These are phyloP conservation scores for Lepidochrysops patricia DNA, from an alignment of 2,888 invertebrate genomes.

Conservation along the genomic window DNA sequence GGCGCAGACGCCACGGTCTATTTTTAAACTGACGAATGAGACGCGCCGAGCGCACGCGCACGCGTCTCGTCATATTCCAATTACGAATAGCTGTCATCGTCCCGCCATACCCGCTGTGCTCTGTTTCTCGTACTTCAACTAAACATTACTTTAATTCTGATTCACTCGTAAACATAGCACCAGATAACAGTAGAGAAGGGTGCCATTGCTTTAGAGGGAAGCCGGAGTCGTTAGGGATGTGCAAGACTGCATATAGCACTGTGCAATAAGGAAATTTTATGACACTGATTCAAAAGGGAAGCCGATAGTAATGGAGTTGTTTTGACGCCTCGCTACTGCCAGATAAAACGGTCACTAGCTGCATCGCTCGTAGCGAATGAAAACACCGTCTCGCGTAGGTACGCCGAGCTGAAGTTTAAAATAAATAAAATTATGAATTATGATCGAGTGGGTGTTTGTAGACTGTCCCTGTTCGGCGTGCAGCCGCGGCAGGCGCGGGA, in stretches of 20 bases:
- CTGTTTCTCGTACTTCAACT: conserved; percentile 41
- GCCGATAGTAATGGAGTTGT: too few species aligned
- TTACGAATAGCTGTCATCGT: conserved; percentile 72
- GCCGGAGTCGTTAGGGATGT: too few species aligned
- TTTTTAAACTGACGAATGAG: conserved; percentile 74
- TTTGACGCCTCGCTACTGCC: too few species aligned
- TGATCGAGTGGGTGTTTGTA: conserved; percentile 52
- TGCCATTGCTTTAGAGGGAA: too few species aligned
- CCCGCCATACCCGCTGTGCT: conserved; percentile 49
- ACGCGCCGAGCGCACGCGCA: conserved; percentile 68
- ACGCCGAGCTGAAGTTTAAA: conserved; percentile 40
- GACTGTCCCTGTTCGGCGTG: conserved; percentile 54
- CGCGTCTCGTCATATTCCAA: conserved; percentile 72
- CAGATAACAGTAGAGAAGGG: too few species aligned
- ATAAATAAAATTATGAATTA: conserved; percentile 71
- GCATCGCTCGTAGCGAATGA: conserved; percentile 34
- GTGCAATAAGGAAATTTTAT: too few species aligned
- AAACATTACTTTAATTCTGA: conserved; percentile 37
- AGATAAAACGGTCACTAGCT: conserved; percentile 17
- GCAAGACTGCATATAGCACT: too few species aligned
- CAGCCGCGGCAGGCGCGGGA: conserved; percentile 41
- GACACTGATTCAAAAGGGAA: too few species aligned
- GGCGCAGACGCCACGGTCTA: conserved; percentile 71
- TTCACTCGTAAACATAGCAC: conserved; percentile 29
- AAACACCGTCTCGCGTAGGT: conserved; percentile 44